Percentiles rank a stretch among this genome's conserved stretches.
These are phyloP conservation scores for Spea multiplicata DNA, from an alignment of 2,113 vertebrate genomes.

Conservation along the genomic window DNA sequence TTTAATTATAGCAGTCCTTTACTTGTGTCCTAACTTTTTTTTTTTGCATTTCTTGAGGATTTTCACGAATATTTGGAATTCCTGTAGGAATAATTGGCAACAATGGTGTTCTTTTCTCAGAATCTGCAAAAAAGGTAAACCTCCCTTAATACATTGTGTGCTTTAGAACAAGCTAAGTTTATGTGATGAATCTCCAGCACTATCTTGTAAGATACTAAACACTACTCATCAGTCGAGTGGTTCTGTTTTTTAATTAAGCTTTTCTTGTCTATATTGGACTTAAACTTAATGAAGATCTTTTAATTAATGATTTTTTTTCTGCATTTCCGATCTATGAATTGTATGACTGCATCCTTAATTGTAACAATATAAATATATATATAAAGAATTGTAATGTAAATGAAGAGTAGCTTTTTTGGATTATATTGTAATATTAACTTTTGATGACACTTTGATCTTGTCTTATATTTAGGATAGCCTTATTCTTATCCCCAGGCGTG, in stretches of 20 bases:
- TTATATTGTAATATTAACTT: too few species aligned
- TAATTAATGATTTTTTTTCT: not conserved
- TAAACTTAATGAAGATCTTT: not conserved
- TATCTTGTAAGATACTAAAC: too few species aligned
- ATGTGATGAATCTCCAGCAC: too few species aligned
- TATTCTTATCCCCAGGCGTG: too few species aligned
- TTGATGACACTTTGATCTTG: too few species aligned
- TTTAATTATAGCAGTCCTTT: not conserved
- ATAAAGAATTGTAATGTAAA: too few species aligned
- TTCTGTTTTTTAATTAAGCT: not conserved
- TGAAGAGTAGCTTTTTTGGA: too few species aligned
- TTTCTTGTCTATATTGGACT: not conserved
- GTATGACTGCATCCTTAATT: too few species aligned
- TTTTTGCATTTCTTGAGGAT: constrained; percentile 69
- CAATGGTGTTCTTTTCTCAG: constrained; percentile 96
- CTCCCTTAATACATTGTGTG: not conserved
- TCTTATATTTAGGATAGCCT: too few species aligned
- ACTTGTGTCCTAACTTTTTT: not conserved
- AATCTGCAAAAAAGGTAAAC: constrained; percentile 92
- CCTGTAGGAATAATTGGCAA: constrained; percentile 95
- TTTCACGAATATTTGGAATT: constrained; percentile 94
- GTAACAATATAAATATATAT: too few species aligned
- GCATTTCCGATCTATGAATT: not conserved
- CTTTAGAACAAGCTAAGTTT: not conserved
- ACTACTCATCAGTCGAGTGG: not conserved